A percentile compares a stretch with the other conserved stretches of the same genome.
Conservation (phyloP, 2,113 vertebrate genomes). For the Plestiodon gilberti region DNA sequence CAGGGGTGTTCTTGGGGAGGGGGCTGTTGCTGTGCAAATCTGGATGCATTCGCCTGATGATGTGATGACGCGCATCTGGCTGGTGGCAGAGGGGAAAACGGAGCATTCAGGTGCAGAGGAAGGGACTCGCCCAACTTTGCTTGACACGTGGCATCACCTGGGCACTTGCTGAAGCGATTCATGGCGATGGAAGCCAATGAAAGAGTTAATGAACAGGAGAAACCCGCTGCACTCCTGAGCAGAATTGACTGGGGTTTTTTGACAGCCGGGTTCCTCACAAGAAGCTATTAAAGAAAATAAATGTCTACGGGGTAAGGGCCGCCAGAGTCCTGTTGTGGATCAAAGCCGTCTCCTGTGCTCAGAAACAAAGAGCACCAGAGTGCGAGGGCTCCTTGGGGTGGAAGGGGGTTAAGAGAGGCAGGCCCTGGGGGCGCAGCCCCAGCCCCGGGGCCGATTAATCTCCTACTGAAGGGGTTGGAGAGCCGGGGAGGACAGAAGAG, state of each 20-base stretch:
- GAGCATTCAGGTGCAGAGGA: too few relatives aligned
- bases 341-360: neutral
- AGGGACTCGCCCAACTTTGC: neutral
- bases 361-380: constrained; percentile 51
- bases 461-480: constrained; percentile 47
- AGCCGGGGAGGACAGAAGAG: constrained; percentile 31
- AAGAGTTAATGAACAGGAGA: constrained; percentile 60
- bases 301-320: constrained; percentile 51
- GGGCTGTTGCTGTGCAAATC: too few relatives aligned
- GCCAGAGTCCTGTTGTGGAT: constrained; percentile 66
- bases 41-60: too few relatives aligned
- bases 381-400: constrained; percentile 42
- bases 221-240: constrained; percentile 56
- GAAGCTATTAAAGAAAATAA: constrained; percentile 68
- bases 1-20: too few relatives aligned
- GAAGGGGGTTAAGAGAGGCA: constrained; percentile 50
- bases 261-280: constrained; percentile 48
- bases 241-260: constrained; percentile 61
- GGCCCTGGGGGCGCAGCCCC: neutral
- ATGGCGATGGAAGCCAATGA: constrained; percentile 1
- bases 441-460: constrained; percentile 26
- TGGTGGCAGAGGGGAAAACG: too few relatives aligned
- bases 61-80: too few relatives aligned
- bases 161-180: accelerated
- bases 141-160: too few relatives aligned